These are phyloP conservation scores for Perca flavescens DNA, from an alignment of 2,113 vertebrate genomes.

Conservation along the genomic window DNA sequence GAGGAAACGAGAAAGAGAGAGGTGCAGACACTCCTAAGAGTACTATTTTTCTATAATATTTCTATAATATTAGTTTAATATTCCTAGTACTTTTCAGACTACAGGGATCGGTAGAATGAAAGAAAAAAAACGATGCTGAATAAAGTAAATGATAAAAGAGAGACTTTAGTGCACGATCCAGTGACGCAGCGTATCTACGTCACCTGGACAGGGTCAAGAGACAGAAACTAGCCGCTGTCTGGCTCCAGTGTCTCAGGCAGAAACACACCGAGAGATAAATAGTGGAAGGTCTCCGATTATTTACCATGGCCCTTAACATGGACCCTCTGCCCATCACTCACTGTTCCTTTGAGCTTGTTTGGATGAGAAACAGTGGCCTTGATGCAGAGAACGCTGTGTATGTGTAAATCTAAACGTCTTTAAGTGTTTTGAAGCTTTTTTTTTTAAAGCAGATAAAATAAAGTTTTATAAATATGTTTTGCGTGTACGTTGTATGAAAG, in stretches of 20 bases:
- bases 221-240: constrained; percentile 52
- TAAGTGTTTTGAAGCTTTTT: no score
- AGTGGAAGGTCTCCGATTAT: constrained; percentile 36
- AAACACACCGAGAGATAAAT: constrained; percentile 46
- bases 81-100: not conserved
- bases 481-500: no score
- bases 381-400: not conserved
- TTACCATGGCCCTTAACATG: constrained; percentile 31
- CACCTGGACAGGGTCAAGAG: constrained; percentile 62
- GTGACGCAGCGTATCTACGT: constrained; percentile 49
- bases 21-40: constrained; percentile 10
- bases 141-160: constrained; percentile 5
- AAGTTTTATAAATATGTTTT: no score
- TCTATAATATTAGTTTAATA: not conserved
- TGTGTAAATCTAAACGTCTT: no score
- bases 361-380: not conserved
- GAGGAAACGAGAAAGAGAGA: constrained; percentile 22
- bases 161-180: constrained; percentile 17
- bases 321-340: constrained; percentile 51
- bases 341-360: not conserved
- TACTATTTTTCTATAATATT: constrained; percentile 5
- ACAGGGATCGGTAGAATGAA: not conserved
- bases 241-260: constrained; percentile 48
- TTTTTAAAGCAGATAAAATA: no score
- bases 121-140: not conserved